phyloP scores from a whole-genome alignment of 2,113 vertebrate species.

The Rhinichthys klamathensis region DNA sequence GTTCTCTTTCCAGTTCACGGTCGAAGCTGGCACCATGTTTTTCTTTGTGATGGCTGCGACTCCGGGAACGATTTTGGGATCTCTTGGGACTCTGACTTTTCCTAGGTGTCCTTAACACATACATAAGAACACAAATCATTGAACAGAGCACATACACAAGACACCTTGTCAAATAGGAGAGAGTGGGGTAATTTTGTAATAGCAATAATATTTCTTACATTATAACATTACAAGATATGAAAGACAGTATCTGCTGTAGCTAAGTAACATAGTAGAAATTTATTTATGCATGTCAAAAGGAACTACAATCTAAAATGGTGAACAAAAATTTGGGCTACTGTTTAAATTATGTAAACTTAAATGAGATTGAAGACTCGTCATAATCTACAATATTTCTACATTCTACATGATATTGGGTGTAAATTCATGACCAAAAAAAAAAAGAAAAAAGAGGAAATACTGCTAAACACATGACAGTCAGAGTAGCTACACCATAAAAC shows the following conservation, averaged over 20 bases:
- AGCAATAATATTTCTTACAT: background rate
- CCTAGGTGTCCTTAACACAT: conserved; percentile 82
- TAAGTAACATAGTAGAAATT: background rate
- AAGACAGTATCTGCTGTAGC: background rate
- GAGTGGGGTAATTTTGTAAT: background rate
- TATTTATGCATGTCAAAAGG: background rate
- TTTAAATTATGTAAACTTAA: too few relatives aligned
- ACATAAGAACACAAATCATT: background rate
- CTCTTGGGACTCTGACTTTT: conserved; percentile 87
- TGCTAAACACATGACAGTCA: too few relatives aligned
- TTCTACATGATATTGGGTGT: too few relatives aligned
- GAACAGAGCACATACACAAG: background rate
- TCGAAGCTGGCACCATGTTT: conserved; percentile 92
- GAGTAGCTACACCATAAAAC: too few relatives aligned
- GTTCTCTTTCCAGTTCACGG: conserved; percentile 91
- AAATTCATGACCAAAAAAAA: too few relatives aligned
- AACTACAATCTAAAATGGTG: too few relatives aligned
- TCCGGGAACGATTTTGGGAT: conserved; percentile 93
- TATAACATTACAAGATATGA: background rate
- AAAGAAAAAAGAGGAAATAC: too few relatives aligned
- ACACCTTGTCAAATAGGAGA: background rate
- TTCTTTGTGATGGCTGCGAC: conserved; percentile 91
- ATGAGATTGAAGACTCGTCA: too few relatives aligned
- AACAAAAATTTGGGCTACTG: too few relatives aligned
- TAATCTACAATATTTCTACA: too few relatives aligned